phyloP scores from a whole-genome alignment of 2,797 vertebrate genomes.

The Halcyon smyrnensis region DNA sequence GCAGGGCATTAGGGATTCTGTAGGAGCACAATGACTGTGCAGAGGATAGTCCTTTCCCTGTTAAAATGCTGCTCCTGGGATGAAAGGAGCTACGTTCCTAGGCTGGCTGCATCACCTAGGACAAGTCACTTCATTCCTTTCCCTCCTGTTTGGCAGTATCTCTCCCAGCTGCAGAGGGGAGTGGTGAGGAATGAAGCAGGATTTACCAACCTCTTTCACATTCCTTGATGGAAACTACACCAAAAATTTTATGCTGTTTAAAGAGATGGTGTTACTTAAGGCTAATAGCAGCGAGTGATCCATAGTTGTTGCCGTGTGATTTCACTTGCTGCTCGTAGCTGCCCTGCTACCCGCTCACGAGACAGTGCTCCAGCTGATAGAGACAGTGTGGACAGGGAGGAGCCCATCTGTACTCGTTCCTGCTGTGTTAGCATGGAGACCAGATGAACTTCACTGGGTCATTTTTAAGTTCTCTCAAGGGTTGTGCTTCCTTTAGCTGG shows the following conservation, averaged over 20 bases:
- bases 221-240: background rate
- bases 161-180: background rate
- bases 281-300: background rate
- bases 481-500: background rate
- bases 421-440: background rate
- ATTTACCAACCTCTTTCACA: background rate
- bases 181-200: background rate
- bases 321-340: background rate
- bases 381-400: background rate
- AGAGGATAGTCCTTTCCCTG: background rate
- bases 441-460: background rate
- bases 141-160: background rate
- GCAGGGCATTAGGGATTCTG: background rate
- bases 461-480: conserved; percentile 17
- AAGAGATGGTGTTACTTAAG: background rate
- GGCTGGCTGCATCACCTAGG: background rate
- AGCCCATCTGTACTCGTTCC: background rate
- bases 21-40: background rate
- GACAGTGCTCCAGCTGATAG: background rate
- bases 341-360: background rate
- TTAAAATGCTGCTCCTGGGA: background rate
- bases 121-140: background rate
- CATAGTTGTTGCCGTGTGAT: background rate
- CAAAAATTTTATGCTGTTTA: background rate
- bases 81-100: background rate